Evolutionary conservation across 2,113 vertebrate genomes (phyloP).

Genomic region (Neopipo cinnamomea): DNA sequence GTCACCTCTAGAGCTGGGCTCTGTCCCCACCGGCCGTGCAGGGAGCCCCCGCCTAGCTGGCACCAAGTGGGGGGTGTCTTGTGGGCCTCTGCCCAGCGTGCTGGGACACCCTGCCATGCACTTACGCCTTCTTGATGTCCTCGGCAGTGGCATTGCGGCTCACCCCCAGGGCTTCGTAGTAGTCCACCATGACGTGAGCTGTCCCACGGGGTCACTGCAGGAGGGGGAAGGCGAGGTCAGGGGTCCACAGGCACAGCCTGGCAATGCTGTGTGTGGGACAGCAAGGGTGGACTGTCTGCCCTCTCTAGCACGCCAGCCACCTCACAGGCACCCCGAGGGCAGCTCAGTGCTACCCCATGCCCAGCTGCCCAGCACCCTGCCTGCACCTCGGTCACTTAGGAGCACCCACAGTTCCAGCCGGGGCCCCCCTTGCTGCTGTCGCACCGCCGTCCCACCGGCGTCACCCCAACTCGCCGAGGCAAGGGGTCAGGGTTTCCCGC

Average conservation of each 20-base stretch:
- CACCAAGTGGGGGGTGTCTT: neutral
- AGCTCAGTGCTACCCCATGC: neutral
- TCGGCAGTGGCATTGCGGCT: conserved; percentile 81
- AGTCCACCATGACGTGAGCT: conserved; percentile 82
- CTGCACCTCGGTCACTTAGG: neutral
- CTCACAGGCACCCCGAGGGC: neutral
- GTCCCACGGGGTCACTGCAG: neutral
- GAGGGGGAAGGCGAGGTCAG: neutral
- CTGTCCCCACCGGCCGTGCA: accelerated
- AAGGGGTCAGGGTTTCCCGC: too few relatives aligned
- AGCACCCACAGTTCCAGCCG: neutral
- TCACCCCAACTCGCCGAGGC: neutral
- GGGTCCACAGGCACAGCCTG: neutral
- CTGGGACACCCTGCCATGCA: neutral
- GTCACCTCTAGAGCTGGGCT: neutral
- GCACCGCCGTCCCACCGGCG: neutral
- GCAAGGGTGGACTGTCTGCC: neutral
- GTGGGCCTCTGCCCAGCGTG: accelerated
- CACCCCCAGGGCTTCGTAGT: conserved; percentile 86
- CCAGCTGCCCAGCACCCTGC: neutral
- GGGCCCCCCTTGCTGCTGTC: neutral
- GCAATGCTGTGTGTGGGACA: neutral
- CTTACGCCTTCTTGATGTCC: conserved; percentile 92
- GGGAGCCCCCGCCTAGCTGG: neutral
- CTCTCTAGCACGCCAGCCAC: accelerated